These are phyloP conservation scores for Puma concolor DNA, from an alignment of 2,113 vertebrate species.

Conservation along the genomic window DNA sequence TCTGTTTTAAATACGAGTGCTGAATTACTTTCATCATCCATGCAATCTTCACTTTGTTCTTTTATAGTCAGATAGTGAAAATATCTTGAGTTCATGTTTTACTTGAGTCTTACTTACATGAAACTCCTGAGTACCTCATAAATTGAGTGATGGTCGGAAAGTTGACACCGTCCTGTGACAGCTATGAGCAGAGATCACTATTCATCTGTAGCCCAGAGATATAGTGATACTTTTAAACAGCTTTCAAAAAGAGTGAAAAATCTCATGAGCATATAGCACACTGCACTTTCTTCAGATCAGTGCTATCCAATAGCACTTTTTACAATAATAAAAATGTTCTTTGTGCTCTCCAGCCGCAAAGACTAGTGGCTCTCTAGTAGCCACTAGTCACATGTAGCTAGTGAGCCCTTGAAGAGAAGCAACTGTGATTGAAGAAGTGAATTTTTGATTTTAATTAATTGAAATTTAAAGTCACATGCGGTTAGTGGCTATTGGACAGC, in stretches of 20 bases:
- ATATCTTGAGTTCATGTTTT: conserved; percentile 47
- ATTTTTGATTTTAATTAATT: conserved; percentile 1
- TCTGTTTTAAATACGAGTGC: not conserved
- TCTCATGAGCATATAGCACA: not conserved
- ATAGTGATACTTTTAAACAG: not conserved
- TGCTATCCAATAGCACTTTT: not conserved
- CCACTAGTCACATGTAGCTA: not conserved
- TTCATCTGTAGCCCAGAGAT: conserved; percentile 8
- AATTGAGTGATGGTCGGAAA: conserved; percentile 34
- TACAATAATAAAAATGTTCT: not conserved
- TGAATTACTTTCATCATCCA: conserved; percentile 13
- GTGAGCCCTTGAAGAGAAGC: not conserved
- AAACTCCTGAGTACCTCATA: conserved; percentile 32
- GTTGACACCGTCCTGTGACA: not conserved
- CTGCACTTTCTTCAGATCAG: not conserved
- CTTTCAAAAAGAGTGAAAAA: not conserved
- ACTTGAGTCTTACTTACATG: not conserved
- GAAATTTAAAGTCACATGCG: not conserved
- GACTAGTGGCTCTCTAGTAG: not conserved
- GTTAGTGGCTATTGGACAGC: not conserved
- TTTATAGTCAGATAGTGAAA: conserved; percentile 19
- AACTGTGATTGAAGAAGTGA: not conserved
- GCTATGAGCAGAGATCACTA: not conserved
- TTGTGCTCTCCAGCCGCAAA: not conserved
- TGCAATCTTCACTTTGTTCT: conserved; percentile 11